Percentiles rank a stretch among this genome's conserved stretches.
phyloP scores from a whole-genome alignment of 2,888 invertebrate species.

The Aplocera efformata region DNA sequence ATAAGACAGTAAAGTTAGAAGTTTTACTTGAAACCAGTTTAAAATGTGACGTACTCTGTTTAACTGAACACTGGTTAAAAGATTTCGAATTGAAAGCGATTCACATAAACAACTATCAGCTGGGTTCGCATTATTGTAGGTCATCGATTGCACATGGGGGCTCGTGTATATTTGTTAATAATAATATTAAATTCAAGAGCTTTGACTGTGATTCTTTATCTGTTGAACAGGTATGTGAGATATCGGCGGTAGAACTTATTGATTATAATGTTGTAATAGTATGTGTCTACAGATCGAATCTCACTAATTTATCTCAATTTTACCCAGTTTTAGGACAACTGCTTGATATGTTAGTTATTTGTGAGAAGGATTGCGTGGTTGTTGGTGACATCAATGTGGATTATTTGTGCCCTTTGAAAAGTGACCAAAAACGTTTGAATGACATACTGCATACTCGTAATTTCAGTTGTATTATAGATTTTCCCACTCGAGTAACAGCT shows the following conservation, averaged over 20 bases:
- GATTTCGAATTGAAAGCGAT: background rate
- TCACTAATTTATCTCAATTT: background rate
- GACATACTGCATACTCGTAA: background rate
- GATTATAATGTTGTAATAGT: slow-evolving; percentile 4
- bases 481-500: slow-evolving; percentile 2
- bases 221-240: slow-evolving; percentile 1
- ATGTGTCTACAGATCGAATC: slow-evolving; percentile 7
- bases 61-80: slow-evolving; percentile 1
- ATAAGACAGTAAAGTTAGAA: slow-evolving; percentile 1
- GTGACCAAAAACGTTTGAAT: background rate
- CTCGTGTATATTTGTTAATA: slow-evolving; percentile 16
- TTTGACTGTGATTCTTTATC: background rate
- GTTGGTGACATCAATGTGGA: slow-evolving; percentile 5
- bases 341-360: background rate
- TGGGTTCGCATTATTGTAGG: slow-evolving; percentile 2
- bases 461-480: slow-evolving; percentile 1
- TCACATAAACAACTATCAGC: background rate
- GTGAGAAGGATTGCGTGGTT: slow-evolving; percentile 3
- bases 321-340: background rate
- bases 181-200: background rate
- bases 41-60: slow-evolving; percentile 1
- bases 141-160: slow-evolving; percentile 12
- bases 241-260: slow-evolving; percentile 2
- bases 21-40: background rate
- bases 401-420: background rate